A percentile compares a stretch with the other conserved stretches of the same genome.
phyloP scores from a whole-genome alignment of 2,113 vertebrate species.

The Oryzias celebensis region DNA sequence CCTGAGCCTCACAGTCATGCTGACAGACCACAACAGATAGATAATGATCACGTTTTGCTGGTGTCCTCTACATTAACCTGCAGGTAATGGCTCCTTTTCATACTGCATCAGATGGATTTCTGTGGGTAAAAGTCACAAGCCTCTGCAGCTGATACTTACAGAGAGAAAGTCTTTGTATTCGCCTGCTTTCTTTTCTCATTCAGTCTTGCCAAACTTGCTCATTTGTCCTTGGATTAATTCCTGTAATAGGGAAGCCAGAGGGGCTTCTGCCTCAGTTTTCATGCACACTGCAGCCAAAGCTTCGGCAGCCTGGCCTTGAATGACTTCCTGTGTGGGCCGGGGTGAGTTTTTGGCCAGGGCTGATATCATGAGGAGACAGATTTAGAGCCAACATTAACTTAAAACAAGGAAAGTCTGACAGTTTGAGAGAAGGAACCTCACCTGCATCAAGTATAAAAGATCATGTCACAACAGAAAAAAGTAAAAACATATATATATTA shows the following conservation, averaged over 20 bases:
- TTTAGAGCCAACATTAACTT: conserved; percentile 30
- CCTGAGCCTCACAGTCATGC: conserved; percentile 13
- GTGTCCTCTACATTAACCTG: conserved; percentile 51
- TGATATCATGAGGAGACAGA: conserved; percentile 30
- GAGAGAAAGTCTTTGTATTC: conserved; percentile 32
- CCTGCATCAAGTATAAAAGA: not conserved
- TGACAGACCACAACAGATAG: conserved; percentile 18
- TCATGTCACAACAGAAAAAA: not conserved
- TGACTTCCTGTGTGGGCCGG: conserved; percentile 55
- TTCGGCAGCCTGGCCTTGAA: conserved; percentile 41
- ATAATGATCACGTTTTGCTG: conserved; percentile 50
- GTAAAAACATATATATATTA: not conserved
- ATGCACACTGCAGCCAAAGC: conserved; percentile 44
- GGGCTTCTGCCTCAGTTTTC: conserved; percentile 49
- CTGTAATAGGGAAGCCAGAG: conserved; percentile 35
- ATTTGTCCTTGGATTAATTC: conserved; percentile 65
- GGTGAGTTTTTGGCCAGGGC: conserved; percentile 52
- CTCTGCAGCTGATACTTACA: conserved; percentile 35
- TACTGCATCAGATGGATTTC: conserved; percentile 32
- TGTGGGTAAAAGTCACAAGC: conserved; percentile 28
- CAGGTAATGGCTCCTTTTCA: conserved; percentile 36
- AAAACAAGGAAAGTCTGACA: conserved; percentile 1
- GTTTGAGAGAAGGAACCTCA: conserved; percentile 6
- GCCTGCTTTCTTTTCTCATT: conserved; percentile 32
- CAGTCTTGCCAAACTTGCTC: conserved; percentile 46